Percentiles rank a stretch among this genome's conserved stretches.
These are phyloP conservation scores for Nothobranchius furzeri DNA, from an alignment of 2,113 vertebrate species.

Conservation along the genomic window DNA sequence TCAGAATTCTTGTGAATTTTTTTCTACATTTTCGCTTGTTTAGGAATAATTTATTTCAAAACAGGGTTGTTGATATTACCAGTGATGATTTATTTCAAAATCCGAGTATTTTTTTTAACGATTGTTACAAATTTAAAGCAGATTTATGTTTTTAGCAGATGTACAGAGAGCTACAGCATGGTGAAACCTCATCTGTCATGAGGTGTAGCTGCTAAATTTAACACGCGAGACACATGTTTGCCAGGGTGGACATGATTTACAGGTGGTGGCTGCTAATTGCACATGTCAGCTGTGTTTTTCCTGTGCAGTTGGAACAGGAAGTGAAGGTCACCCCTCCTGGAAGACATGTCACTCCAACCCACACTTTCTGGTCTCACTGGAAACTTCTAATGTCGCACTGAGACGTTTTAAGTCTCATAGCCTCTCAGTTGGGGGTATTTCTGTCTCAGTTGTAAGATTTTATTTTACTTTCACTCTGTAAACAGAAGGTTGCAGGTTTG, in stretches of 20 bases:
- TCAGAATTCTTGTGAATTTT: no score
- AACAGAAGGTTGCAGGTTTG: no score
- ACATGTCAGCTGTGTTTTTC: conserved; percentile 60
- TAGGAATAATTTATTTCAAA: no score
- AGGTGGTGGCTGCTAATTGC: conserved; percentile 45
- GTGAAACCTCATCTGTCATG: conserved; percentile 16
- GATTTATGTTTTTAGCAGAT: no score
- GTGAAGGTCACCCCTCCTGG: conserved; percentile 60
- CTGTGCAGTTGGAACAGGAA: conserved; percentile 44
- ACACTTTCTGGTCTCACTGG: conserved; percentile 42
- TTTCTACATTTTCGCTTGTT: no score
- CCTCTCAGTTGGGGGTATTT: not conserved
- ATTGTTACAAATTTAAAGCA: no score
- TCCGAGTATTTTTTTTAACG: no score
- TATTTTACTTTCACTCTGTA: no score
- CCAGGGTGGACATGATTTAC: conserved; percentile 39
- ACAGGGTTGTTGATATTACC: no score
- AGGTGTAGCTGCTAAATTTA: conserved; percentile 53
- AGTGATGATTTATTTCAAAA: no score
- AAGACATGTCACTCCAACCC: conserved; percentile 45
- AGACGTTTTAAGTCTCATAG: conserved; percentile 23
- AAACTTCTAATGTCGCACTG: conserved; percentile 32
- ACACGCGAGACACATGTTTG: conserved; percentile 16
- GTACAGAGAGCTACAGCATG: not conserved
- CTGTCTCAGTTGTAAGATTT: no score